A percentile compares a stretch with the other conserved stretches of the same genome.
These are phyloP conservation scores for Chloropsis cyanopogon DNA, from an alignment of 2,113 vertebrate genomes.

Conservation along the genomic window DNA sequence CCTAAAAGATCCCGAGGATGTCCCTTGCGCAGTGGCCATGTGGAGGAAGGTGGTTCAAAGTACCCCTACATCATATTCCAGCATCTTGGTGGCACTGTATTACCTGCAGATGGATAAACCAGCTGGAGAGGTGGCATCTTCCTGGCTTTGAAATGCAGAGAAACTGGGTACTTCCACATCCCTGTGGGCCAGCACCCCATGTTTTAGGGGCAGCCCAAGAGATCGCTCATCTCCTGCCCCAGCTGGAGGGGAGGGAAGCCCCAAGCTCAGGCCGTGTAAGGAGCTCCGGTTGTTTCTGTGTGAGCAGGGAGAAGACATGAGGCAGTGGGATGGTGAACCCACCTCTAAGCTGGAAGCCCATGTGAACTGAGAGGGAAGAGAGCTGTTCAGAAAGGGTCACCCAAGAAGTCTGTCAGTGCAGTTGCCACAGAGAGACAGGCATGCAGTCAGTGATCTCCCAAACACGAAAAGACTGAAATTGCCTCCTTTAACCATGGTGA, in stretches of 20 bases:
- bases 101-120: not conserved
- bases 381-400: not conserved
- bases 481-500: not conserved
- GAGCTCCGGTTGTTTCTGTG: not conserved
- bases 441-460: not conserved
- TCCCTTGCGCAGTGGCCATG: not conserved
- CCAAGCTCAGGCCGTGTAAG: fast-evolving
- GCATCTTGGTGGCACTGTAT: not conserved
- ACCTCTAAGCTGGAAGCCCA: not conserved
- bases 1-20: not conserved
- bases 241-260: not conserved
- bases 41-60: not conserved
- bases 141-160: not conserved
- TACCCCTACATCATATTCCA: not conserved
- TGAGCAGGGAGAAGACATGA: not conserved
- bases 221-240: fast-evolving
- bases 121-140: not conserved
- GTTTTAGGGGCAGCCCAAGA: not conserved
- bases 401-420: not conserved
- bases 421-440: not conserved
- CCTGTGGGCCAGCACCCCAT: no score
- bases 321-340: not conserved
- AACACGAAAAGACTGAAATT: not conserved
- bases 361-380: not conserved
- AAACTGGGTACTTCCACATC: not conserved